phyloP scores from a whole-genome alignment of 2,888 invertebrate species.

The Dasysyrphus tricinctus region DNA sequence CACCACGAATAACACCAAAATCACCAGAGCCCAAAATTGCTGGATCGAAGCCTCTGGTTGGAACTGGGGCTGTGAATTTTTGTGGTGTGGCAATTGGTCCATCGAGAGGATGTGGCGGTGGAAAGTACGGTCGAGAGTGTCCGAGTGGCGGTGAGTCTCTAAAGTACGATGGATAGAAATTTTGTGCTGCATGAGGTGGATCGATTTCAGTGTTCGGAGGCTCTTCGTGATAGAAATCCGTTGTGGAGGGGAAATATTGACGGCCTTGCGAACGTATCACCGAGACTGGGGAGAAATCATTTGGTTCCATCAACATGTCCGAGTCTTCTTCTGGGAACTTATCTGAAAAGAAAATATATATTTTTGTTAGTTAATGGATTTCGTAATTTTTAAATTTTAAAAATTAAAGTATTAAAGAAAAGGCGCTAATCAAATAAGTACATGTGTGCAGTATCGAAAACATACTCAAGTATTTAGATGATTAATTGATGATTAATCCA shows the following conservation, averaged over 20 bases:
- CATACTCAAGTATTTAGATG: no score
- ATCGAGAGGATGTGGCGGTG: conserved; percentile 82
- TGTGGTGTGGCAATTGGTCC: conserved; percentile 86
- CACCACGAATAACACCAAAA: conserved; percentile 93
- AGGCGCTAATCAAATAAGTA: no score
- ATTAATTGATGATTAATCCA: no score
- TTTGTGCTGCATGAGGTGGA: conserved; percentile 85
- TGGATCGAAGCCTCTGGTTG: conserved; percentile 85
- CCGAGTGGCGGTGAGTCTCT: conserved; percentile 86
- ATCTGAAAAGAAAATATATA: conserved; percentile 73
- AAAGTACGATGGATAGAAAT: conserved; percentile 92
- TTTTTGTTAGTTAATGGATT: neutral
- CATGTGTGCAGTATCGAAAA: no score
- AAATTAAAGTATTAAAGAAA: no score
- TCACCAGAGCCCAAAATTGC: conserved; percentile 92
- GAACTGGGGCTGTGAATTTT: conserved; percentile 84
- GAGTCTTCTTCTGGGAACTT: conserved; percentile 82
- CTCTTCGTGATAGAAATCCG: conserved; percentile 75
- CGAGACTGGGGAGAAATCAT: conserved; percentile 80
- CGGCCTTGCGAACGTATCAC: conserved; percentile 82
- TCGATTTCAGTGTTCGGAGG: conserved; percentile 78
- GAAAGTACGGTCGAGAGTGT: conserved; percentile 86
- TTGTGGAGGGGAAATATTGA: conserved; percentile 79
- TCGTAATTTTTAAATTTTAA: no score
- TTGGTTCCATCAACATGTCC: conserved; percentile 84